Evolutionary conservation across 2,797 vertebrate genomes (phyloP).

Genomic region (Kryptopterus vitreolus): DNA sequence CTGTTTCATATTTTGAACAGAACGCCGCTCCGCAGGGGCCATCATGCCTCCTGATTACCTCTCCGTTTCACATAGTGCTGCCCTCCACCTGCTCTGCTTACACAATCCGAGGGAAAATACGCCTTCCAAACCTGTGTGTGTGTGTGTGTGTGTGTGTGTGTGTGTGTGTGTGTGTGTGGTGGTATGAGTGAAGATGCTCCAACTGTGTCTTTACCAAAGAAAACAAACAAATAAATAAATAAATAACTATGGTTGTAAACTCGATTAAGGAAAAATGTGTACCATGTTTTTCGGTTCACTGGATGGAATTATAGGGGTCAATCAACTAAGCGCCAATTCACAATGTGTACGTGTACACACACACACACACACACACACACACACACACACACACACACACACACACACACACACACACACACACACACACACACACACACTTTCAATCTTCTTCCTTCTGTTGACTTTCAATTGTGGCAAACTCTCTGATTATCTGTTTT

Average conservation of each 20-base stretch:
- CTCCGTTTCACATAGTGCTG: conserved; percentile 30
- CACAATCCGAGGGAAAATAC: conserved; percentile 7
- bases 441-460: background rate
- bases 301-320: background rate
- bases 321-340: background rate
- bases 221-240: background rate
- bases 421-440: background rate
- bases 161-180: too few species aligned
- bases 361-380: too few species aligned
- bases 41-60: conserved; percentile 27
- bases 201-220: background rate
- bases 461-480: conserved; percentile 21
- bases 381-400: too few species aligned
- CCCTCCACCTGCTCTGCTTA: conserved; percentile 15
- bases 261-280: background rate
- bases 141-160: too few species aligned
- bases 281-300: background rate
- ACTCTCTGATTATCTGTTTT: background rate
- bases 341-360: too few species aligned
- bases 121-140: conserved; percentile 29
- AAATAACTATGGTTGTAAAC: background rate
- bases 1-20: conserved; percentile 32
- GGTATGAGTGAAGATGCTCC: background rate
- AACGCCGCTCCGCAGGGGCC: conserved; percentile 42
- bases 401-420: too few species aligned